These are phyloP conservation scores for Melinopterus prodromus DNA, from an alignment of 2,888 invertebrate genomes.

Conservation along the genomic window DNA sequence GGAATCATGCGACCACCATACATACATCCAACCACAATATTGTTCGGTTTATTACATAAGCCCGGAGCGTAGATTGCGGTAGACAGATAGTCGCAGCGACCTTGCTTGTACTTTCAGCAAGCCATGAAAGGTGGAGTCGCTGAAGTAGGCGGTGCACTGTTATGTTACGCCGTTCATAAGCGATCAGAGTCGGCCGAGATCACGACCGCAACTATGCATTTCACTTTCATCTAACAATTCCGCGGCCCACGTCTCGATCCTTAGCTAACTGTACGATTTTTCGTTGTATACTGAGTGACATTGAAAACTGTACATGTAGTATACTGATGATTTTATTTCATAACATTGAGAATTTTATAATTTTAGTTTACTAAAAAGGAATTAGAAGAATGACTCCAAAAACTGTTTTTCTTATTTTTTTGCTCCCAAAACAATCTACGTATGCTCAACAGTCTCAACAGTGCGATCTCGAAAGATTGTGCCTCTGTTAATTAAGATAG, in stretches of 20 bases:
- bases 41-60: not conserved
- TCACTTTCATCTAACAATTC: slow-evolving; percentile 22
- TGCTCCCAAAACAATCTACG: too few relatives aligned
- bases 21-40: not conserved
- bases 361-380: too few relatives aligned
- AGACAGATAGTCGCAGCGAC: slow-evolving; percentile 8
- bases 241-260: not conserved
- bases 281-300: too few relatives aligned
- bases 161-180: slow-evolving; percentile 19
- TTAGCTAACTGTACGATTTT: too few relatives aligned
- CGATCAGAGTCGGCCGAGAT: slow-evolving; percentile 10
- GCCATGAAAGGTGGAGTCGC: slow-evolving; percentile 22
- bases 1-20: not conserved
- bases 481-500: too few relatives aligned
- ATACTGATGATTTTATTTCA: too few relatives aligned
- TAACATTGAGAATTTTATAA: too few relatives aligned
- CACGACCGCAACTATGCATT: slow-evolving; percentile 13
- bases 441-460: too few relatives aligned
- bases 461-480: too few relatives aligned
- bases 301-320: too few relatives aligned
- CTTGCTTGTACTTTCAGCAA: slow-evolving; percentile 15
- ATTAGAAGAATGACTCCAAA: too few relatives aligned
- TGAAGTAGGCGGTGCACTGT: slow-evolving; percentile 12
- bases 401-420: too few relatives aligned
- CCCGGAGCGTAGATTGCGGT: slow-evolving; percentile 11